These are phyloP conservation scores for Rhodophaea formosa DNA, from an alignment of 2,888 invertebrate genomes.

Conservation along the genomic window DNA sequence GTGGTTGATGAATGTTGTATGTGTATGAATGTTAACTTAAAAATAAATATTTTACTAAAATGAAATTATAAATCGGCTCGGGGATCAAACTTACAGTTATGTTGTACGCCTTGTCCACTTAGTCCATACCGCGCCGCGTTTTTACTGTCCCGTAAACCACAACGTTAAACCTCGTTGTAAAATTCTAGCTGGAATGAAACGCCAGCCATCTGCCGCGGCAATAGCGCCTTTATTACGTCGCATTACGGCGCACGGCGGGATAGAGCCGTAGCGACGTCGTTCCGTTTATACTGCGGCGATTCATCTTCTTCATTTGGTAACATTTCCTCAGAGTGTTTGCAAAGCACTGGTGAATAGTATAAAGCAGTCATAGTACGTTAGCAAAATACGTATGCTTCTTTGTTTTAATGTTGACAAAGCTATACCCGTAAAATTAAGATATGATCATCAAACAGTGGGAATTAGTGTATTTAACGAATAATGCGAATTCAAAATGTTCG, in stretches of 20 bases:
- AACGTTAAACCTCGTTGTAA: neutral
- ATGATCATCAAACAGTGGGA: no score
- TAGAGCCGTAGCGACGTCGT: slow-evolving; percentile 7
- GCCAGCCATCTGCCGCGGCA: slow-evolving; percentile 5
- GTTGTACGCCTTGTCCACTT: no score
- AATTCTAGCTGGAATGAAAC: slow-evolving; percentile 1
- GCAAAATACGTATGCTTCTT: neutral
- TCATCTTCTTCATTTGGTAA: slow-evolving; percentile 15
- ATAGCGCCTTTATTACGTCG: neutral
- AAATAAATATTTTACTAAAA: no score
- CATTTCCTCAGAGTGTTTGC: slow-evolving; percentile 13
- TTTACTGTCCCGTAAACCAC: slow-evolving; percentile 6
- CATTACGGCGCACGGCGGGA: neutral
- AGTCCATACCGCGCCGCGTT: neutral
- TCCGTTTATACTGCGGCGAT: slow-evolving; percentile 14
- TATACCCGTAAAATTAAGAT: no score
- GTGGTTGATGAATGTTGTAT: no score
- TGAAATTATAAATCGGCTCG: no score
- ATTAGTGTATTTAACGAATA: no score
- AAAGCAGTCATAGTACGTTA: neutral
- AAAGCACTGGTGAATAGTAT: neutral
- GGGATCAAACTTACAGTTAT: no score
- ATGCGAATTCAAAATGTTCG: no score
- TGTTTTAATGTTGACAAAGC: no score
- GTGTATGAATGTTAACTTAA: no score